These are phyloP conservation scores for Crocuta crocuta DNA, from an alignment of 2,113 vertebrate genomes.

Conservation along the genomic window DNA sequence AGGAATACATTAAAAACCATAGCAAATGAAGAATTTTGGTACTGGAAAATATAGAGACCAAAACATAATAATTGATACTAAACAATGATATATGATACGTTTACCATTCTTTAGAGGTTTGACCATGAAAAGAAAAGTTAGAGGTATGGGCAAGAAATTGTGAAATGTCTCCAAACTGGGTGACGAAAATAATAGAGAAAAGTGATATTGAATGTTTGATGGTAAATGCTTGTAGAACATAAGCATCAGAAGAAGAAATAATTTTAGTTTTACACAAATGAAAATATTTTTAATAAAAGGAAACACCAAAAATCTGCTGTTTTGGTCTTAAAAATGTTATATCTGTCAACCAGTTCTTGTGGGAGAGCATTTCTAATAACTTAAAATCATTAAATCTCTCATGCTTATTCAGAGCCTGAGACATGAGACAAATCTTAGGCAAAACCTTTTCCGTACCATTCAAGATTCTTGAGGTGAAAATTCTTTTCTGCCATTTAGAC, in stretches of 20 bases:
- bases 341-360: background rate
- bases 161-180: background rate
- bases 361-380: background rate
- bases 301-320: background rate
- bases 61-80: conserved; percentile 43
- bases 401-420: background rate
- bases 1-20: conserved; percentile 51
- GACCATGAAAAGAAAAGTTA: background rate
- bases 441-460: background rate
- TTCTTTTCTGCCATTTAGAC: background rate
- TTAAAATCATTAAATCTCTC: background rate
- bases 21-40: conserved; percentile 40
- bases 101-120: background rate
- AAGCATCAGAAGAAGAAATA: background rate
- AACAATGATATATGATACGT: background rate
- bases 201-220: background rate
- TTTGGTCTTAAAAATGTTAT: background rate
- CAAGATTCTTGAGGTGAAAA: background rate
- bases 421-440: background rate
- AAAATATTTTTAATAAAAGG: background rate
- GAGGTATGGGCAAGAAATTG: background rate
- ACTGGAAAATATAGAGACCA: background rate
- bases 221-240: background rate
- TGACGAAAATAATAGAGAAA: background rate
- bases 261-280: background rate